Conservation (phyloP, 2,797 vertebrate species). For the Sarcophilus harrisii region DNA sequence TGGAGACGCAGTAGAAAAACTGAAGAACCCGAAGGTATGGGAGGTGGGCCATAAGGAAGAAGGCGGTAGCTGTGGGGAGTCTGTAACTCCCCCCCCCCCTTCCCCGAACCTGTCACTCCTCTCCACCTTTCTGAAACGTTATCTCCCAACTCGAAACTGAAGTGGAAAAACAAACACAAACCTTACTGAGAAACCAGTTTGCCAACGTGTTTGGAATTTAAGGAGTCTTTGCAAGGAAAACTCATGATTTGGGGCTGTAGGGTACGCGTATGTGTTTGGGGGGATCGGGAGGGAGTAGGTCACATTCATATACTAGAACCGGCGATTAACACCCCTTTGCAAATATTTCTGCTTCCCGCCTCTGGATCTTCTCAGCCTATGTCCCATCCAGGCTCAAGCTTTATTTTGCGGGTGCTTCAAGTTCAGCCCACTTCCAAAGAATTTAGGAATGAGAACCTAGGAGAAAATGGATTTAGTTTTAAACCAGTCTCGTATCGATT, state of each 20-base stretch:
- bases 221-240: slow-evolving; percentile 58
- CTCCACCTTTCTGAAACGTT: slow-evolving; percentile 16
- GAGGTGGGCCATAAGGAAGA: neutral
- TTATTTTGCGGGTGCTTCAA: neutral
- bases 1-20: neutral
- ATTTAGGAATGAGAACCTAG: slow-evolving; percentile 26
- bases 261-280: neutral
- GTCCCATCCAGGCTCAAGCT: neutral
- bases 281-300: neutral
- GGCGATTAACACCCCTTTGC: neutral
- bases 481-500: slow-evolving; percentile 60
- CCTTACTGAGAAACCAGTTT: slow-evolving; percentile 46
- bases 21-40: neutral
- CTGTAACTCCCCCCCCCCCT: slow-evolving; percentile 21
- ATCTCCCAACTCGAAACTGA: slow-evolving; percentile 57
- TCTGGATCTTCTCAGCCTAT: neutral
- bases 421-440: neutral
- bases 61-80: neutral
- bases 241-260: neutral
- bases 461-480: slow-evolving; percentile 69
- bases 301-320: neutral
- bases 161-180: slow-evolving; percentile 67
- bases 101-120: neutral
- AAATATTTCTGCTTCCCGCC: neutral
- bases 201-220: slow-evolving; percentile 13